These are phyloP conservation scores for Oryzias dopingdopingensis DNA, from an alignment of 2,797 vertebrate species.

Conservation along the genomic window DNA sequence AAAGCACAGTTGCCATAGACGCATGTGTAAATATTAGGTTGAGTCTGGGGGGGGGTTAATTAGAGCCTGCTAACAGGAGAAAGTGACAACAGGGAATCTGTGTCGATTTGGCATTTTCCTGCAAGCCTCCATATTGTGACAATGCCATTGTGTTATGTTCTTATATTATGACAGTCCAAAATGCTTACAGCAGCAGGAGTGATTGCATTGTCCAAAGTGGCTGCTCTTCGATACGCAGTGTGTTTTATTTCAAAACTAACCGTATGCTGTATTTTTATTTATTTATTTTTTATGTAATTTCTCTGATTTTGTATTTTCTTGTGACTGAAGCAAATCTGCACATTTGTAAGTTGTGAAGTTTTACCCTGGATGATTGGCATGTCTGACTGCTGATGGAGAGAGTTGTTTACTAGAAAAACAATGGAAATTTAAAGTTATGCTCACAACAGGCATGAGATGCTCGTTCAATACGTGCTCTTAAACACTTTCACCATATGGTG, in stretches of 20 bases:
- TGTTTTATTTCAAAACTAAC: constrained; percentile 13
- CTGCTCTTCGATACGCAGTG: neutral
- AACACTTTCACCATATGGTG: too few species aligned
- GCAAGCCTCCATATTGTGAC: constrained; percentile 49
- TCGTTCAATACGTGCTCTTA: too few species aligned
- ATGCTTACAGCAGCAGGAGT: constrained; percentile 42
- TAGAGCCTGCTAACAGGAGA: constrained; percentile 64
- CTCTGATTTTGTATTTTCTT: constrained; percentile 10
- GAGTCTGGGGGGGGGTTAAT: constrained; percentile 59
- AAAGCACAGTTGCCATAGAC: constrained; percentile 79
- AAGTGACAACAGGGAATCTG: constrained; percentile 62
- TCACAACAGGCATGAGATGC: too few species aligned
- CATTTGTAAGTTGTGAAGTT: constrained; percentile 44
- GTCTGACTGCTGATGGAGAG: constrained; percentile 74
- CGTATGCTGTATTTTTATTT: neutral
- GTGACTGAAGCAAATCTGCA: constrained; percentile 8
- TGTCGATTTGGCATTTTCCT: constrained; percentile 63
- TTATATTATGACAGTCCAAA: constrained; percentile 40
- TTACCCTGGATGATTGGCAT: constrained; percentile 68
- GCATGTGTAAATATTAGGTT: constrained; percentile 80
- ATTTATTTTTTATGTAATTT: neutral
- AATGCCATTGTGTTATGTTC: constrained; percentile 29
- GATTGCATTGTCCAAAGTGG: constrained; percentile 5
- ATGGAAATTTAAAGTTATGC: constrained; percentile 62
- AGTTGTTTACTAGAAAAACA: constrained; percentile 71